Conservation (phyloP, 2,113 vertebrate genomes). For the Gnathonemus echidnorhynchus region DNA sequence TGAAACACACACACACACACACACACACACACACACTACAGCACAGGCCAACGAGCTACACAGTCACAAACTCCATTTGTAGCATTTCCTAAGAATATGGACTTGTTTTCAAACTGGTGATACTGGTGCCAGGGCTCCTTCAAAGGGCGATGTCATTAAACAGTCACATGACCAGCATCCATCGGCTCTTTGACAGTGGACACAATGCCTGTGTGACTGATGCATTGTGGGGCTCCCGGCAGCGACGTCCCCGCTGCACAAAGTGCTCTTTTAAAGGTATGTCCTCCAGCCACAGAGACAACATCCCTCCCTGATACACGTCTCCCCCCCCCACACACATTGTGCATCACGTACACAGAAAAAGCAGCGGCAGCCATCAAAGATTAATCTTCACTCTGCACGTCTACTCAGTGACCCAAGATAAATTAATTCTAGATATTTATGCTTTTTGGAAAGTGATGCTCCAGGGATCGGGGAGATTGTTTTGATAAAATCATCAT, state of each 20-base stretch:
- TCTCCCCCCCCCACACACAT: background rate
- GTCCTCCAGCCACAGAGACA: background rate
- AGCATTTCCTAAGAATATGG: background rate
- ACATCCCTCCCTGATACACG: background rate
- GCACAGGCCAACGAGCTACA: background rate
- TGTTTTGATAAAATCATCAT: background rate
- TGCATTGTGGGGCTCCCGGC: background rate
- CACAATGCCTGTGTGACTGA: constrained; percentile 9
- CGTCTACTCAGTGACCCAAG: background rate
- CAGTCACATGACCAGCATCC: background rate
- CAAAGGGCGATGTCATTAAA: background rate
- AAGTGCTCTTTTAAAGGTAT: background rate
- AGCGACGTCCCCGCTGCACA: constrained; percentile 1
- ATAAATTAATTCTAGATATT: background rate
- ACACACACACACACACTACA: background rate
- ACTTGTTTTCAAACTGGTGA: background rate
- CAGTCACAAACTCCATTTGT: background rate
- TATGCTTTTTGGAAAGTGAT: background rate
- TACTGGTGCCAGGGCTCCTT: background rate
- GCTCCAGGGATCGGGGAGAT: background rate
- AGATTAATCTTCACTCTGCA: background rate
- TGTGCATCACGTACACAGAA: background rate
- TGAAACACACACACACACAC: background rate
- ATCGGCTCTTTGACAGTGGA: background rate
- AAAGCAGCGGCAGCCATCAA: background rate